phyloP scores from a whole-genome alignment of 2,888 invertebrate species.

The Phoronis australis region DNA sequence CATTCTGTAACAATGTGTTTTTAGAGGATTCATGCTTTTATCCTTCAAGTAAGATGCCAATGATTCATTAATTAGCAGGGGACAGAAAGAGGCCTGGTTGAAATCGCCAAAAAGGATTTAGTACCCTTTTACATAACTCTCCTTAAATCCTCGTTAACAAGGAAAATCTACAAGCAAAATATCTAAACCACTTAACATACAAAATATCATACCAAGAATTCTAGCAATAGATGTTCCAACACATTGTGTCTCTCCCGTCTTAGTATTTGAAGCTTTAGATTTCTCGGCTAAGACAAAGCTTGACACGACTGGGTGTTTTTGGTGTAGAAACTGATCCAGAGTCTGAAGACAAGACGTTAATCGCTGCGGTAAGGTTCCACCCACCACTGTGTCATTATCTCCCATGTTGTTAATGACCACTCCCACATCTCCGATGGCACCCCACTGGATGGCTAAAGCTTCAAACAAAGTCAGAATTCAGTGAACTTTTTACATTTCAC shows the following conservation, averaged over 20 bases:
- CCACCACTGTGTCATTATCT: slow-evolving; percentile 82
- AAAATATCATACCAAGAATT: slow-evolving; percentile 64
- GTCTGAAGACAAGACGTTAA: slow-evolving; percentile 87
- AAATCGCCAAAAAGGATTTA: too few species aligned
- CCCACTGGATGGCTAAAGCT: slow-evolving; percentile 90
- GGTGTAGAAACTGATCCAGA: slow-evolving; percentile 84
- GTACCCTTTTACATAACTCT: too few species aligned
- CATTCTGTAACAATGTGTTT: too few species aligned
- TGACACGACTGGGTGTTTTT: slow-evolving; percentile 58
- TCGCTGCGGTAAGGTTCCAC: slow-evolving; percentile 92
- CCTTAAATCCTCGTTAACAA: too few species aligned
- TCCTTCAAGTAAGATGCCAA: too few species aligned
- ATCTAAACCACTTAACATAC: slow-evolving; percentile 1
- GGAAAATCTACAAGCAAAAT: too few species aligned
- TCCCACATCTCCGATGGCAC: slow-evolving; percentile 96
- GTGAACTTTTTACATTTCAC: too few species aligned
- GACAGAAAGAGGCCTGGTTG: too few species aligned
- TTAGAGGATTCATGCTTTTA: too few species aligned
- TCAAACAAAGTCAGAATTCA: slow-evolving; percentile 2
- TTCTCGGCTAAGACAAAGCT: slow-evolving; percentile 82
- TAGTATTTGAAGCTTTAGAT: slow-evolving; percentile 60
- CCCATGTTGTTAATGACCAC: slow-evolving; percentile 83
- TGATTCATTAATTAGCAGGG: too few species aligned
- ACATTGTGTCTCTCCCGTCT: slow-evolving; percentile 58
- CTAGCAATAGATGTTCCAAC: slow-evolving; percentile 78